Evolutionary conservation across 2,797 vertebrate species (phyloP).

Genomic region (Stomatorhinus walkeri): DNA sequence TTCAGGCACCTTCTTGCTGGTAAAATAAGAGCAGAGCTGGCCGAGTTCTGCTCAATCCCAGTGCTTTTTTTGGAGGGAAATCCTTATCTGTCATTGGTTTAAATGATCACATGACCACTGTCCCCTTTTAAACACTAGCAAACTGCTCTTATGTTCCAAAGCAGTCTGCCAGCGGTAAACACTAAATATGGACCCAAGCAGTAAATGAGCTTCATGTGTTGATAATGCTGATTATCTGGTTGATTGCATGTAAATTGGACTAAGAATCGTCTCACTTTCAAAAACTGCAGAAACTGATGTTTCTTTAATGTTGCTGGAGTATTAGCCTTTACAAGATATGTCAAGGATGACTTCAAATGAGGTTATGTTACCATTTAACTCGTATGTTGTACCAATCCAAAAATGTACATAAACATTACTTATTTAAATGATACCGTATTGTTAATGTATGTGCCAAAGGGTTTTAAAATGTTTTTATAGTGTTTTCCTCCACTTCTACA

Average conservation of each 20-base stretch:
- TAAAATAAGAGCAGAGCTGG: background rate
- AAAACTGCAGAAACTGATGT: background rate
- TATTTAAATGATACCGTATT: background rate
- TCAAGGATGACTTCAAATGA: background rate
- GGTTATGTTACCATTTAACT: background rate
- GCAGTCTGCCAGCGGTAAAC: background rate
- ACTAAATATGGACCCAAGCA: background rate
- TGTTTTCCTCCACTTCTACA: background rate
- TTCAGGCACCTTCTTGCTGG: slow-evolving; percentile 9
- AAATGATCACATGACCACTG: background rate
- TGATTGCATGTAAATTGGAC: background rate
- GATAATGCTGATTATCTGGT: background rate
- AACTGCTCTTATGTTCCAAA: background rate
- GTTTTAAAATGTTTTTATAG: background rate
- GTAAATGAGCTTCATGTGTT: background rate
- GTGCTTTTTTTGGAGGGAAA: background rate
- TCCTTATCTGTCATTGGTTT: background rate
- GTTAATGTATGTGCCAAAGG: slow-evolving; percentile 6
- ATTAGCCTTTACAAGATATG: background rate
- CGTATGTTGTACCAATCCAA: background rate
- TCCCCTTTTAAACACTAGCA: background rate
- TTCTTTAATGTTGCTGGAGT: background rate
- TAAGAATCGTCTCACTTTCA: background rate
- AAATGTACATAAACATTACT: background rate
- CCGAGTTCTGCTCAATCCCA: background rate